Base-by-base conservation (phyloP, 2,797 vertebrate genomes). In the Sus cebifrons region DNA sequence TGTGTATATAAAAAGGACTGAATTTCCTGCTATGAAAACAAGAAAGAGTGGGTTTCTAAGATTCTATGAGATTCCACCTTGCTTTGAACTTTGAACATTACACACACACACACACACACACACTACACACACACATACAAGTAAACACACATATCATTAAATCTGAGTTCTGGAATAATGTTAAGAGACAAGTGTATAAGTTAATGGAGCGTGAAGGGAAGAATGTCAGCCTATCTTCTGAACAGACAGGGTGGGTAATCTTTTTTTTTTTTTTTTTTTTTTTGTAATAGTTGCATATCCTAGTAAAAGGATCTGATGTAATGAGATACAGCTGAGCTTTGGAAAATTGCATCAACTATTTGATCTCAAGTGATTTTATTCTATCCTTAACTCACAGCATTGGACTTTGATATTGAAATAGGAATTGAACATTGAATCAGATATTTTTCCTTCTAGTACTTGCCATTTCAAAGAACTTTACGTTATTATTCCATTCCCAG, bases 391-490 rank as follows among this genome's bases (percentile, higher is more conserved):
- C 62, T 95, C 25, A 32, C n/a, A 86, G 83, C 25, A 83, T 54
- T 85, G 32, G 62, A 20, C 64, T 97, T 95, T 96, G 79, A 91
- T 82, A 90, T 71, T 93, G 91, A 97, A 97, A 97, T 87, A 85
- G 6, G 21, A 95, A 95, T 95, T 96, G 60, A 70, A 79, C 27
- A 95, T 40, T 79, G 58, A 91, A 93, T 96, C 44, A 75, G 54
- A 82, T 62, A 64, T 91, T 95, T 96, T 87, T 92, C 81, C 77
- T 58, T 79, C 54, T 58, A 56, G 21, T 84, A 89, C 75, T 95
- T 95, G 91, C 44, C 79, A 94, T 96, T 96, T 96, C 84, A 93
- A 92, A 95, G 81, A 96, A 96, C 14, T 93, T 97, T 91, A 79
- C 36, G 44, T 94, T 96, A 91, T 87, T 96, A 91, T 86, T 82